Conservation (phyloP, 1,140 invertebrate species). For the Coelopa frigida region DNA sequence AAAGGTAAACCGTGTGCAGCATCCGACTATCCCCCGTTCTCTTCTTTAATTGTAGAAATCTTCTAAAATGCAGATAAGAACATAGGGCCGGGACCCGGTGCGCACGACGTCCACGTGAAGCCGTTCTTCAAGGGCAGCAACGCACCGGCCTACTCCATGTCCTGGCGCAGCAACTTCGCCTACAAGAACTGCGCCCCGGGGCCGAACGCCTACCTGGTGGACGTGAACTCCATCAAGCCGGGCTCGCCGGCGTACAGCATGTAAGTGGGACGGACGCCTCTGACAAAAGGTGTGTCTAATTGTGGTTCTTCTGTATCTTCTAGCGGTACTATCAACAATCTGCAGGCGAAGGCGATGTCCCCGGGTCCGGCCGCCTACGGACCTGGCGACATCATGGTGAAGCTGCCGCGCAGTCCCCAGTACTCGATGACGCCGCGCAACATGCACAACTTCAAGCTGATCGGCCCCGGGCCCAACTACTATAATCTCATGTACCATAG, state of each 20-base stretch:
- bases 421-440: slow-evolving; percentile 41
- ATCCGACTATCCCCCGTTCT: neutral
- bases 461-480: slow-evolving; percentile 45
- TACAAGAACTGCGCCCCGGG: slow-evolving; percentile 48
- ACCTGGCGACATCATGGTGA: slow-evolving; percentile 30
- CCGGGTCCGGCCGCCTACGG: slow-evolving; percentile 55
- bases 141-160: slow-evolving; percentile 52
- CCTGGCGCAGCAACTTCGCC: slow-evolving; percentile 43
- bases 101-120: slow-evolving; percentile 48
- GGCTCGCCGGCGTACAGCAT: slow-evolving; percentile 47
- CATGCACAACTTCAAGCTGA: slow-evolving; percentile 9
- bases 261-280: no score
- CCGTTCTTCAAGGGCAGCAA: slow-evolving; percentile 46
- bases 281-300: slow-evolving; percentile 9
- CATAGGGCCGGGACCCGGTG: slow-evolving; percentile 50
- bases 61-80: slow-evolving; percentile 21
- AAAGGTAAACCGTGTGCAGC: slow-evolving; percentile 15
- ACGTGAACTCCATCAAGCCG: slow-evolving; percentile 41
- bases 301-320: slow-evolving; percentile 15
- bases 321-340: slow-evolving; percentile 44
- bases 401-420: slow-evolving; percentile 32
- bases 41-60: no score
- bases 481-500: slow-evolving; percentile 40
- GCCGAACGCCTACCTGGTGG: slow-evolving; percentile 54
- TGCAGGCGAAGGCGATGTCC: slow-evolving; percentile 35